These are phyloP conservation scores for Corapipo altera DNA, from an alignment of 2,113 vertebrate genomes.

Conservation along the genomic window DNA sequence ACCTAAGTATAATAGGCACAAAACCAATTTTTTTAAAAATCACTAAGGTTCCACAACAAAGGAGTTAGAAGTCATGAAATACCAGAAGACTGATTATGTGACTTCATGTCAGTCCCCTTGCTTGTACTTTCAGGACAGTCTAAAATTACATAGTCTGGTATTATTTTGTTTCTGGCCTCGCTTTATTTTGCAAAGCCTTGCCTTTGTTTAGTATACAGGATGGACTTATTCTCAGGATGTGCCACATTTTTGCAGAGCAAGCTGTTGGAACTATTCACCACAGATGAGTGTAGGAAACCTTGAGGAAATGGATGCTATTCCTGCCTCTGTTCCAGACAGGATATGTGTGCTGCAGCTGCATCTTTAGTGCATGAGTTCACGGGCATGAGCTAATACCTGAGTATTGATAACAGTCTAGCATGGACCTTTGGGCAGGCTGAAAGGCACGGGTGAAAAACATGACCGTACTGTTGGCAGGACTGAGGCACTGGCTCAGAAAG, in stretches of 20 bases:
- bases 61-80: not conserved
- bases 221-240: not conserved
- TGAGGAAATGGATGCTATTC: constrained; percentile 38
- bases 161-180: not conserved
- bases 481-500: not conserved
- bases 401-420: not conserved
- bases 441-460: not conserved
- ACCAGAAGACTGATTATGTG: not conserved
- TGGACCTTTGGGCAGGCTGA: not conserved
- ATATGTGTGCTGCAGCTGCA: not conserved
- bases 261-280: not conserved
- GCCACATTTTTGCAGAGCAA: not conserved
- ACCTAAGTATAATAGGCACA: not conserved
- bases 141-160: not conserved
- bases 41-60: not conserved
- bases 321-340: constrained; percentile 42
- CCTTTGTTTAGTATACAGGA: constrained; percentile 10
- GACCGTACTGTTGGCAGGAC: rapidly evolving
- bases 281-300: not conserved
- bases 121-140: not conserved
- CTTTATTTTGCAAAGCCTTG: not conserved
- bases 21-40: not conserved
- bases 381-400: not conserved
- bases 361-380: not conserved
- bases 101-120: not conserved